Evolutionary conservation across 2,113 vertebrate genomes (phyloP), one percentile per base, ranked within the genome.

Genomic region (Speoplatyrhinus poulsoni): DNA sequence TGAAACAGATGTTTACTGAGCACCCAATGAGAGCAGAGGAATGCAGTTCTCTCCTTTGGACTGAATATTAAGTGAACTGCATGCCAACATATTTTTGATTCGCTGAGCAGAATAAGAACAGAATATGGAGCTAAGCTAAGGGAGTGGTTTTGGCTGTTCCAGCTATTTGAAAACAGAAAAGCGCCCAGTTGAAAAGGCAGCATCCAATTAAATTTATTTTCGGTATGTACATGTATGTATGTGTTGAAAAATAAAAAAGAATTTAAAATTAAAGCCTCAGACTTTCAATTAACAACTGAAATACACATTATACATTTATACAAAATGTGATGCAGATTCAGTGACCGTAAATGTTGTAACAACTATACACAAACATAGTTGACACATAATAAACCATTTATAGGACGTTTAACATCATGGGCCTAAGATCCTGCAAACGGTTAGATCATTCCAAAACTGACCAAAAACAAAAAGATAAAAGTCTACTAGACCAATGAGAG

Each of bases 221-320:
- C 71, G 64, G 49, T 87, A 86, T 83, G 41, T 88, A 87, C 81
- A 90, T 69, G n/a, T n/a, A n/a, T n/a, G n/a, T n/a, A n/a, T n/a
- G 60, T 36, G 67, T 61, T 46, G 46, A 70, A 67, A 67, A 53
- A 13, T 15, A 41, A 33, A 52, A 79, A 83, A 80, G 67, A 64
- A n/a, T 19, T 61, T 56, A 63, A 53, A 19, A 19, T 32, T 26
- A 13, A 19, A 13, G 12, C 36, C 36, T 9, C 56, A 58, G 13
- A 13, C 15, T 16, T 65, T 59, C 60, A 41, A 32, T 6, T 26
- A 6, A 19, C 62, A 80, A 71, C 60, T 19, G 57, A 60, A 62
- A 70, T 54, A 12, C 3, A 69, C 12, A 64, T 47, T 10, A 69
- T 70, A 46, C 53, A 65, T 26, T 32, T 11, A 12, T 60, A 55